These are phyloP conservation scores for Cataglyphis altisquamis DNA, from an alignment of 2,888 invertebrate genomes.

Conservation along the genomic window DNA sequence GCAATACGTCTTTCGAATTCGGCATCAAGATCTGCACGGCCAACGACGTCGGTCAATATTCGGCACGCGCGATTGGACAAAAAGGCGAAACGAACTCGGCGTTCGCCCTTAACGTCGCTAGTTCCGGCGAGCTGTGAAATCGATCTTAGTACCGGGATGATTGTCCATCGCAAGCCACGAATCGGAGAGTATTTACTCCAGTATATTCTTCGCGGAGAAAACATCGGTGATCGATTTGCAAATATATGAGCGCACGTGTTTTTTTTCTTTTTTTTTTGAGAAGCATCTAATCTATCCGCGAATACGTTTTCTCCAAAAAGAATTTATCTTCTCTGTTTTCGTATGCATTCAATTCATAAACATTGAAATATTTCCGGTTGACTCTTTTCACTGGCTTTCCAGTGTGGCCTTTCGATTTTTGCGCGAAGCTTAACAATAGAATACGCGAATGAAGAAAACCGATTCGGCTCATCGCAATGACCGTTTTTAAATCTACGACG, in stretches of 20 bases:
- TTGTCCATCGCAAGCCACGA: slow-evolving; percentile 52
- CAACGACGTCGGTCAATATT: slow-evolving; percentile 95
- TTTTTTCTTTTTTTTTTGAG: not conserved
- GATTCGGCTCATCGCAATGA: slow-evolving; percentile 41
- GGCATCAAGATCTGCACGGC: slow-evolving; percentile 92
- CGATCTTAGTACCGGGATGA: slow-evolving; percentile 15
- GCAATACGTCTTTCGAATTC: slow-evolving; percentile 92
- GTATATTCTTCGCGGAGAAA: slow-evolving; percentile 17
- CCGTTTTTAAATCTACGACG: slow-evolving; percentile 47
- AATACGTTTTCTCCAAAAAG: not conserved
- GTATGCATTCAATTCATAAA: not conserved
- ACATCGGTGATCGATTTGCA: not conserved
- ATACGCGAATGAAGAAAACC: slow-evolving; percentile 40
- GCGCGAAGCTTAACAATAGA: slow-evolving; percentile 9
- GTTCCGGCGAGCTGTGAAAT: slow-evolving; percentile 87
- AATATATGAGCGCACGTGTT: not conserved
- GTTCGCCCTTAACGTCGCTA: slow-evolving; percentile 94
- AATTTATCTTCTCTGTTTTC: not conserved
- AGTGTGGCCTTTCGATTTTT: slow-evolving; percentile 24
- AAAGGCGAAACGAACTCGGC: slow-evolving; percentile 94
- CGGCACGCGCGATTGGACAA: slow-evolving; percentile 94
- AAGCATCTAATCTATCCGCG: not conserved
- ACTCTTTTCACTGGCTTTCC: not conserved
- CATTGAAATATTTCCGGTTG: not conserved
- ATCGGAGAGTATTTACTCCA: slow-evolving; percentile 39